Conservation (phyloP, 1,140 invertebrate species). For the Drosophila neocordata region DNA sequence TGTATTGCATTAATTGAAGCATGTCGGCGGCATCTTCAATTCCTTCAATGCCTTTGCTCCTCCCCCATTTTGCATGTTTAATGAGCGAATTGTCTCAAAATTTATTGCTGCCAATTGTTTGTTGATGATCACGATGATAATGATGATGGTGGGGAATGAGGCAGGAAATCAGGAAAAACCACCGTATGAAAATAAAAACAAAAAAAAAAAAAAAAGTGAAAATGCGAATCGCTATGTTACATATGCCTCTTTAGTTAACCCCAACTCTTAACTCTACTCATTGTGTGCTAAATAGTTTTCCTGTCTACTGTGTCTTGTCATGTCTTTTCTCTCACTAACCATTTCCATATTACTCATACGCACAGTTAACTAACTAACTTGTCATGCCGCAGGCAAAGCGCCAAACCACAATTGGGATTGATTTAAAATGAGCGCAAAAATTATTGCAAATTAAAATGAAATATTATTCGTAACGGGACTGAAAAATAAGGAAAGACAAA, state of each 20-base stretch:
- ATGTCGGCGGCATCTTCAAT: slow-evolving; percentile 37
- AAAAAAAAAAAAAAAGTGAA: slow-evolving; percentile 45
- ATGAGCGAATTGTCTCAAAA: slow-evolving; percentile 63
- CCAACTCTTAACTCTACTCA: slow-evolving; percentile 24
- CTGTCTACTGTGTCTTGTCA: slow-evolving; percentile 30
- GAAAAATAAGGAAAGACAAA: slow-evolving; percentile 25
- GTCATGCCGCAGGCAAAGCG: slow-evolving; percentile 39
- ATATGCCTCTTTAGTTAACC: slow-evolving; percentile 20
- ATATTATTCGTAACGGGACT: slow-evolving; percentile 44
- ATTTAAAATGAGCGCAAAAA: slow-evolving; percentile 28
- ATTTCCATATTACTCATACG: slow-evolving; percentile 72
- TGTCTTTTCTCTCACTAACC: neutral
- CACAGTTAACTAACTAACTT: slow-evolving; percentile 64
- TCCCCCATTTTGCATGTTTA: slow-evolving; percentile 65
- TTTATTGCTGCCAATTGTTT: slow-evolving; percentile 56
- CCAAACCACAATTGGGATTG: slow-evolving; percentile 28
- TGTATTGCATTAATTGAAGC: slow-evolving; percentile 47
- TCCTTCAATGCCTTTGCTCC: neutral
- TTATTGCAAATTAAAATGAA: slow-evolving; percentile 69
- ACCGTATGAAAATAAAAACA: slow-evolving; percentile 25
- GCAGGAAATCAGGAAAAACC: slow-evolving; percentile 52
- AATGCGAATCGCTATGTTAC: slow-evolving; percentile 65
- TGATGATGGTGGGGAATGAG: slow-evolving; percentile 37
- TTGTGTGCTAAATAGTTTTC: slow-evolving; percentile 76
- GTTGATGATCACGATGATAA: neutral